A percentile compares a stretch with the other conserved stretches of the same genome.
phyloP scores from a whole-genome alignment of 2,888 invertebrate genomes.

The Hyalella azteca region DNA sequence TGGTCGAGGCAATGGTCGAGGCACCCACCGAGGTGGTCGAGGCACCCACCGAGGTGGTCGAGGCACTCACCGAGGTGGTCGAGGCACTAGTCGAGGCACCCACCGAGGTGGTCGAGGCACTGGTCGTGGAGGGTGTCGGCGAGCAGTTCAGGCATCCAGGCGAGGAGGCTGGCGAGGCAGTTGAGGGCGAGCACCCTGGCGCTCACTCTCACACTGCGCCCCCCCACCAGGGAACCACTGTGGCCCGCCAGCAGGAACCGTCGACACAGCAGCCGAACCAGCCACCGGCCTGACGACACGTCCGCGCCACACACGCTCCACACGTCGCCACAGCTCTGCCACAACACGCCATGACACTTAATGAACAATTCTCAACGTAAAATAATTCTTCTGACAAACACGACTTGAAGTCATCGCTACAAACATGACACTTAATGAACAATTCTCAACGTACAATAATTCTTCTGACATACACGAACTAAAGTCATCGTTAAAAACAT shows the following conservation, averaged over 20 bases:
- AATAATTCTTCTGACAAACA: no score
- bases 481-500: no score
- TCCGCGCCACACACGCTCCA: background rate
- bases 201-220: conserved; percentile 82
- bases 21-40: no score
- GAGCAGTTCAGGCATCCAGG: conserved; percentile 76
- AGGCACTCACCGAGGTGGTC: background rate
- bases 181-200: conserved; percentile 85
- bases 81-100: background rate
- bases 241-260: conserved; percentile 56
- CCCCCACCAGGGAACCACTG: conserved; percentile 71
- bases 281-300: conserved; percentile 2
- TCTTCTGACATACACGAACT: background rate
- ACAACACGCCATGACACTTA: background rate
- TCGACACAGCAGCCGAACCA: conserved; percentile 50
- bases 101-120: background rate
- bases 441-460: no score
- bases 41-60: no score
- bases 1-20: no score
- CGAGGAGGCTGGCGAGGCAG: conserved; percentile 78
- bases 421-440: no score
- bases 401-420: background rate
- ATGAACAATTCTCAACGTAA: no score
- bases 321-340: background rate
- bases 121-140: conserved; percentile 66